Base-by-base conservation (phyloP, 2,888 invertebrate species). In the Scaptomyza reducta region DNA sequence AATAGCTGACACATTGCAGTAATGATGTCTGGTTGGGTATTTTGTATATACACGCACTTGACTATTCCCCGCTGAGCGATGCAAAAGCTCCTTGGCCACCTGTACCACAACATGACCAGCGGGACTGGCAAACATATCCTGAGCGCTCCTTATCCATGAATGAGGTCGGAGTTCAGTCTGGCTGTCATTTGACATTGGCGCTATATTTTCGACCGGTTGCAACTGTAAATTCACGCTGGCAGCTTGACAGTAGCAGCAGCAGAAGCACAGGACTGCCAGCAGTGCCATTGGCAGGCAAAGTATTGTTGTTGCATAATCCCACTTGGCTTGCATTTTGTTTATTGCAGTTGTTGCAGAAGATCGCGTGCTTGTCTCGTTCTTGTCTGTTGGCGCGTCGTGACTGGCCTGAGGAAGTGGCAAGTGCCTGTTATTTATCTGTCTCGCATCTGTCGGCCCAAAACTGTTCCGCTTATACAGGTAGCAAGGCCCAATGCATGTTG, bases 11-110 rank as follows among this genome's bases (percentile, higher is more conserved):
- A 22, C 22, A 22, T 22, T 22, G 22, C n/a, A 46, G 55, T 50
- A 57, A 71, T 47, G 13, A 44, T 44, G 13, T 46, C 14, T 33
- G 18, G 29, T 9, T 57, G 14, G 16, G 16, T 6, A 44, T 27
- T 10, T 25, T 38, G 33, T 10, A n/a, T 22, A 42, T 3, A 35
- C 5, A 80, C 89, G 53, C 75, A 93, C 95, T 94, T 95, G 95
- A 90, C 95, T 95, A 89, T 94, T 94, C 67, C 94, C 94, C 7
- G 94, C 93, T 0, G 95, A 95, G 83, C 95, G 93, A 68, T 94
- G 94, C 27, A 95, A 92, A 81, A 95, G 92, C 87, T 95, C 95
- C 88, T 93, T 94, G 3, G 95, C 95, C 60, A 92, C 87, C 75
- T 91, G 90, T 0, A 91, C 87, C 2, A 90, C 89, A n/a, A 92